A percentile compares a stretch with the other conserved stretches of the same genome.
These are phyloP conservation scores for Sabatieria punctata DNA, from an alignment of 2,888 invertebrate genomes.

Conservation along the genomic window DNA sequence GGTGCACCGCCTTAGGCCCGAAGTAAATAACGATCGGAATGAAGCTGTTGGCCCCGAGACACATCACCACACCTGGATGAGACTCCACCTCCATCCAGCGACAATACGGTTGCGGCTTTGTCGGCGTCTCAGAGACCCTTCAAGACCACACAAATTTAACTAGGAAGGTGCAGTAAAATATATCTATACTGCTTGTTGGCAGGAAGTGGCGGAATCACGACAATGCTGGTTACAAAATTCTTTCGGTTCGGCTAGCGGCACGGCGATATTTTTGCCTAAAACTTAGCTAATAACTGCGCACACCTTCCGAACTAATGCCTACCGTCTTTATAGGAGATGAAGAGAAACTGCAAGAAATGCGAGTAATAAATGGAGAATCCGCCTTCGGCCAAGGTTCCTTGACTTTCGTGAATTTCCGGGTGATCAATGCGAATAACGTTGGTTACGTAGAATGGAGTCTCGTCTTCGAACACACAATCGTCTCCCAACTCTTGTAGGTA, in stretches of 20 bases:
- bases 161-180: too few species aligned
- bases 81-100: constrained; percentile 85
- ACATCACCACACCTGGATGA: constrained; percentile 79
- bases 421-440: constrained; percentile 75
- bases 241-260: constrained; percentile 44
- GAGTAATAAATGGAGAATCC: constrained; percentile 93
- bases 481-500: constrained; percentile 75
- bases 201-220: background rate
- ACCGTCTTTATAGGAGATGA: constrained; percentile 81
- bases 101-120: constrained; percentile 58
- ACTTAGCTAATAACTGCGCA: constrained; percentile 46
- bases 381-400: constrained; percentile 72
- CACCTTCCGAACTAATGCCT: constrained; percentile 12
- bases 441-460: constrained; percentile 90
- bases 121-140: too few species aligned
- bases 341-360: constrained; percentile 70
- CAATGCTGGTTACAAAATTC: background rate
- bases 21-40: constrained; percentile 57
- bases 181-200: background rate
- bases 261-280: constrained; percentile 55
- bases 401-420: constrained; percentile 59
- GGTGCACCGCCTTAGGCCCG: background rate
- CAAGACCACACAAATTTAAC: too few species aligned
- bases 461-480: constrained; percentile 59
- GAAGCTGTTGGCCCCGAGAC: constrained; percentile 70